A percentile compares a stretch with the other conserved stretches of the same genome.
Evolutionary conservation across 2,797 vertebrate genomes (phyloP).

Genomic region (Brachymystax lenok): DNA sequence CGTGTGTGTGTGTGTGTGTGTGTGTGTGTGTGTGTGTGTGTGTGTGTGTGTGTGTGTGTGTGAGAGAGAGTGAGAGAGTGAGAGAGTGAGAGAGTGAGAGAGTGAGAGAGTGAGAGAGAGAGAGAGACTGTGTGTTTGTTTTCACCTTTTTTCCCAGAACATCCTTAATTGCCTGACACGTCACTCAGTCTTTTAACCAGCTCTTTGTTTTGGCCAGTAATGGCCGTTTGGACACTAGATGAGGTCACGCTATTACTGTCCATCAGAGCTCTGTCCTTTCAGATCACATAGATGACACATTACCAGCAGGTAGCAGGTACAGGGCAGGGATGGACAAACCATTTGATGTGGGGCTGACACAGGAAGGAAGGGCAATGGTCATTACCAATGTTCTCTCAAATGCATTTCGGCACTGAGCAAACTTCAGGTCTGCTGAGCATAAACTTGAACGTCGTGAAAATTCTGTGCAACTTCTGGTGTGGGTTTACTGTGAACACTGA

Average conservation of each 20-base stretch:
- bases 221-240: conserved; percentile 1
- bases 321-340: conserved; percentile 13
- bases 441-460: too few relatives aligned
- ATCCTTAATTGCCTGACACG: conserved; percentile 16
- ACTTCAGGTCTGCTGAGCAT: too few relatives aligned
- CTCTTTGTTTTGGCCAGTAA: conserved; percentile 42
- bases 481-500: too few relatives aligned
- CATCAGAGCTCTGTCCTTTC: too few relatives aligned
- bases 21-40: not conserved
- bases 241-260: conserved; percentile 15
- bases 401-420: too few relatives aligned
- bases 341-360: not conserved
- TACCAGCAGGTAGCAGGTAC: conserved; percentile 29
- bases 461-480: too few relatives aligned
- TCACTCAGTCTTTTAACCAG: conserved; percentile 35
- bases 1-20: conserved; percentile 2
- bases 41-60: too few relatives aligned
- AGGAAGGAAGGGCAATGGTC: conserved; percentile 31
- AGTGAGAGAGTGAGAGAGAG: not conserved
- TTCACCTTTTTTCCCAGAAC: conserved; percentile 17
- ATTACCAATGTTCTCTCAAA: too few relatives aligned
- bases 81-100: not conserved
- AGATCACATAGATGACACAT: conserved; percentile 21
- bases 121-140: not conserved
- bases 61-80: too few relatives aligned